These are phyloP conservation scores for Petrocephalus zakoni DNA, from an alignment of 2,113 vertebrate species.

Conservation along the genomic window DNA sequence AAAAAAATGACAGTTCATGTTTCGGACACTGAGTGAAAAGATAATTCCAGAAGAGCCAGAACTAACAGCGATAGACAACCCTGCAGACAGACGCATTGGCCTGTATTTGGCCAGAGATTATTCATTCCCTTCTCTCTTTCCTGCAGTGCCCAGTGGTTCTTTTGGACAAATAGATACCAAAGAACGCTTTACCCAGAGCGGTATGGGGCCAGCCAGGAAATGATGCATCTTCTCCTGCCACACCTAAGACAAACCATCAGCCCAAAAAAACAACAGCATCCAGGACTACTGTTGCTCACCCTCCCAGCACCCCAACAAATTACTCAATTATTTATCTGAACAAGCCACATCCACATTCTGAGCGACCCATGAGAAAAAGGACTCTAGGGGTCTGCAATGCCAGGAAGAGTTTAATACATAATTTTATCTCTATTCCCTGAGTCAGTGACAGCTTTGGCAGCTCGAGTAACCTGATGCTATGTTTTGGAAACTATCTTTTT, in stretches of 20 bases:
- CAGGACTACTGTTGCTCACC: background rate
- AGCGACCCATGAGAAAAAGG: background rate
- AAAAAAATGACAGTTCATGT: background rate
- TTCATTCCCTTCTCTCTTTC: background rate
- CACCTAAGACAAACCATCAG: background rate
- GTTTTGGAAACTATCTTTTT: background rate
- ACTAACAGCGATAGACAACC: background rate
- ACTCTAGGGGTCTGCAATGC: background rate
- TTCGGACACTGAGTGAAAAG: background rate
- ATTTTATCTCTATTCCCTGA: background rate
- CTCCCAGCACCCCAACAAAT: background rate
- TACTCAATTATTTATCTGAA: slow-evolving; percentile 2
- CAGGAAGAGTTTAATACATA: background rate
- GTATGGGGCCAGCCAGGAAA: background rate
- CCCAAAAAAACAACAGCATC: background rate
- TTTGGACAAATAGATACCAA: background rate
- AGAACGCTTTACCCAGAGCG: background rate
- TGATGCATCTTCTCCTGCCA: background rate
- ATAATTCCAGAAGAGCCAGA: background rate
- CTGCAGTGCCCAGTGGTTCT: background rate
- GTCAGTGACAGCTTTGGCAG: background rate
- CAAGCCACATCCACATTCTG: background rate
- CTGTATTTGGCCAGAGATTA: background rate
- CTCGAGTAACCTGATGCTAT: background rate
- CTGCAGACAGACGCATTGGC: background rate